These are phyloP conservation scores for Eristalis tenax DNA, from an alignment of 2,888 invertebrate genomes.

Conservation along the genomic window DNA sequence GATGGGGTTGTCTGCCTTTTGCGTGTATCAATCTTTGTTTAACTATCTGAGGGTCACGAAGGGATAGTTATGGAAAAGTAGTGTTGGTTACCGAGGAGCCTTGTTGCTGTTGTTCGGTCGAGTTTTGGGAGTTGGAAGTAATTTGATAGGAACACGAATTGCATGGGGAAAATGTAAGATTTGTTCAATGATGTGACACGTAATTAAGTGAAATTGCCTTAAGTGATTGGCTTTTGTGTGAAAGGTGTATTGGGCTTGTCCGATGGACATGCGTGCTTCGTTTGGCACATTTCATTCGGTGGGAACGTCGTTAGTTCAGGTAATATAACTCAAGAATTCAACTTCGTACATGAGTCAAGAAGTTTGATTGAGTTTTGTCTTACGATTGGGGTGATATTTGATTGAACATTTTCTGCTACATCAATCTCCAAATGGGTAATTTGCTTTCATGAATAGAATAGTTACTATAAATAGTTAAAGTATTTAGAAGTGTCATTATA, in stretches of 20 bases:
- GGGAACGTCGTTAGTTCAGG: constrained; percentile 28
- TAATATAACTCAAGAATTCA: constrained; percentile 29
- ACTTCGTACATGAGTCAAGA: not conserved
- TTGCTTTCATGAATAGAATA: not conserved
- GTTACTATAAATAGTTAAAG: no score
- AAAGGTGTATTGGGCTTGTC: not conserved
- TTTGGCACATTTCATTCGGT: constrained; percentile 41
- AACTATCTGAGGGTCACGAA: constrained; percentile 18
- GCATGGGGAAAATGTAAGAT: constrained; percentile 59
- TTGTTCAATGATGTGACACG: constrained; percentile 67
- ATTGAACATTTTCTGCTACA: not conserved
- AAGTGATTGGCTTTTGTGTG: constrained; percentile 58
- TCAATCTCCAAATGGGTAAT: not conserved
- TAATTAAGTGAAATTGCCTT: constrained; percentile 68
- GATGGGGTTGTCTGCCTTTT: constrained; percentile 19
- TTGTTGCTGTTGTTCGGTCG: not conserved
- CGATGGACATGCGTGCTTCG: constrained; percentile 25
- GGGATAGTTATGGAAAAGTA: not conserved
- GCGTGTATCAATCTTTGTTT: constrained; percentile 30
- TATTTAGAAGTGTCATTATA: no score
- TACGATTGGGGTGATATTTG: not conserved
- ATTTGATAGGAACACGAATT: constrained; percentile 46
- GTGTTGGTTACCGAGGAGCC: not conserved
- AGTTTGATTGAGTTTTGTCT: not conserved
- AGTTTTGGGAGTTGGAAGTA: not conserved